Conservation (phyloP, 1,140 invertebrate species). For the Tribolium madens region DNA sequence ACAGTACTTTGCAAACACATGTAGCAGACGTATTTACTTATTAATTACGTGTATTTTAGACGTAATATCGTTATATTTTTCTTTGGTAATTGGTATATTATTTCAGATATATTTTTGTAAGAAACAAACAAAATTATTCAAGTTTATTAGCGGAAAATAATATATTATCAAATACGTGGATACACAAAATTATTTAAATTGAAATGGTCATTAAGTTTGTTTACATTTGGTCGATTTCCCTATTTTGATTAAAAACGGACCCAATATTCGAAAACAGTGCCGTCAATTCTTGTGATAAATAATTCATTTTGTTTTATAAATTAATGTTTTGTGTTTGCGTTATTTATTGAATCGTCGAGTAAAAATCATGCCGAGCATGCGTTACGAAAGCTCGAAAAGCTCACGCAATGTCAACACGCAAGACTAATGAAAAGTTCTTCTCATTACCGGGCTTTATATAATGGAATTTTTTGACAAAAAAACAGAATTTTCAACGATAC, state of each 20-base stretch:
- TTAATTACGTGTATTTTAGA: neutral
- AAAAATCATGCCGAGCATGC: conserved; percentile 38
- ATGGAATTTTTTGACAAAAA: conserved; percentile 43
- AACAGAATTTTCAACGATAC: conserved; percentile 5
- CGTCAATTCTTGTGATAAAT: neutral
- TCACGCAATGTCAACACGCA: conserved; percentile 42
- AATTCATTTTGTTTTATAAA: neutral
- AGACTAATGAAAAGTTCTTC: conserved; percentile 41
- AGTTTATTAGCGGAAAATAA: neutral
- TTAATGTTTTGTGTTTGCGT: neutral
- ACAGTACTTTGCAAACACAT: neutral
- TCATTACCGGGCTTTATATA: conserved; percentile 39
- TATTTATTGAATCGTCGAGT: conserved; percentile 12
- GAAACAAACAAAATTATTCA: neutral
- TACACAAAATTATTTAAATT: neutral
- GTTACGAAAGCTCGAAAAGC: conserved; percentile 11
- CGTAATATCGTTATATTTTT: neutral
- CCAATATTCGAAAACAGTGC: no score
- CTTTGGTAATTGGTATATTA: neutral
- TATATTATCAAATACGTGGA: neutral
- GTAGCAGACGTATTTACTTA: neutral
- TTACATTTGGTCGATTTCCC: neutral
- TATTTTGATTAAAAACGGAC: neutral
- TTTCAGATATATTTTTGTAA: neutral
- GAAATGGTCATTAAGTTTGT: neutral